A percentile compares a stretch with the other conserved stretches of the same genome.
These are phyloP conservation scores for Nautilus pompilius DNA, from an alignment of 1,140 invertebrate genomes.

Conservation along the genomic window DNA sequence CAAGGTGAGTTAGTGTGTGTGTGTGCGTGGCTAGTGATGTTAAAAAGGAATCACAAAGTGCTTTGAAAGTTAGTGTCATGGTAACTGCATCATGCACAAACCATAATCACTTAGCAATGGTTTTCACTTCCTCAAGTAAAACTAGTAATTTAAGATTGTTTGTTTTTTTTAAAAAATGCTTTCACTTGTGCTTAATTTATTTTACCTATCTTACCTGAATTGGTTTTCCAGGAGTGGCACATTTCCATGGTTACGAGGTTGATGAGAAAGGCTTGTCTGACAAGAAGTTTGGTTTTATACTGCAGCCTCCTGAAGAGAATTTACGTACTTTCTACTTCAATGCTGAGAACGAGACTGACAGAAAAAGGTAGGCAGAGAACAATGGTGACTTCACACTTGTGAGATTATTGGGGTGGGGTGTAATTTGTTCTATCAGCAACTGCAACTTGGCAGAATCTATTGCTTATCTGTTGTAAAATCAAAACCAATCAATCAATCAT, in stretches of 20 bases:
- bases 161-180: no score
- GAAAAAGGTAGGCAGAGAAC: constrained; percentile 73
- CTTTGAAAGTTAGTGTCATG: neutral
- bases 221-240: constrained; percentile 72
- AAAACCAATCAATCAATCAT: no score
- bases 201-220: no score
- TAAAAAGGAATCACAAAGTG: neutral
- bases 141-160: no score
- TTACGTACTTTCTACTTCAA: constrained; percentile 88
- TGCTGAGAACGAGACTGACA: constrained; percentile 91
- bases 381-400: neutral
- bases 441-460: no score
- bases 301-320: constrained; percentile 80
- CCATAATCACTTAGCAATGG: neutral
- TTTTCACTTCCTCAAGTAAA: neutral
- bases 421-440: no score
- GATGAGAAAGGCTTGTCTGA: constrained; percentile 68
- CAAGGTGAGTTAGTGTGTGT: constrained; percentile 74
- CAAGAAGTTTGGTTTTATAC: constrained; percentile 83
- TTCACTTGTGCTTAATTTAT: no score
- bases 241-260: constrained; percentile 90
- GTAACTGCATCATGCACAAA: neutral
- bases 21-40: constrained; percentile 6
- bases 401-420: neutral
- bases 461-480: no score